These are phyloP conservation scores for Prietella phreatophila DNA, from an alignment of 2,113 vertebrate species.

Conservation along the genomic window DNA sequence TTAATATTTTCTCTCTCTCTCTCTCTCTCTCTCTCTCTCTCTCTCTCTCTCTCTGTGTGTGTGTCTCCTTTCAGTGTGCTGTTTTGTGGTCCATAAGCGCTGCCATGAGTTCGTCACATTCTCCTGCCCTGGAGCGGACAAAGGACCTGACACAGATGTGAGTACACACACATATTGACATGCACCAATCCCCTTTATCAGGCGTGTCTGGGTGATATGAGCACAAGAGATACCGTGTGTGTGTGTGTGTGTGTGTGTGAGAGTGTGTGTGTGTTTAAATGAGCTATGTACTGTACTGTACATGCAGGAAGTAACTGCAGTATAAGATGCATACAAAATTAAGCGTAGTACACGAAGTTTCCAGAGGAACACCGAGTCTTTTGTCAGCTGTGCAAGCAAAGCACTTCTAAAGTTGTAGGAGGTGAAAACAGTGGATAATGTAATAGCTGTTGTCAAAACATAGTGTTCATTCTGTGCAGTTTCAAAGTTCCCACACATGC, in stretches of 20 bases:
- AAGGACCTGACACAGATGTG: constrained; percentile 95
- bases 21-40: not conserved
- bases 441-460: constrained; percentile 2
- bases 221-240: not conserved
- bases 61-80: constrained; percentile 90
- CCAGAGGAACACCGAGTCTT: not conserved
- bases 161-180: constrained; percentile 70
- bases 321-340: not conserved
- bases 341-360: not conserved
- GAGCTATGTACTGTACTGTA: not conserved
- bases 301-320: not conserved
- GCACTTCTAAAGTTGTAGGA: not conserved
- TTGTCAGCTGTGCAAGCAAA: not conserved
- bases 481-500: not conserved
- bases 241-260: no score
- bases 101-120: constrained; percentile 99
- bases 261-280: not conserved
- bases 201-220: not conserved
- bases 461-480: not conserved
- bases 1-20: not conserved
- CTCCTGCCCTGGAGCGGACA: constrained; percentile 93
- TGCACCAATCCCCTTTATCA: constrained; percentile 3
- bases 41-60: no score
- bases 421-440: not conserved
- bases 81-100: constrained; percentile 97